A percentile compares a stretch with the other conserved stretches of the same genome.
Conservation (phyloP, 2,888 invertebrate species). For the Spisula solida region DNA sequence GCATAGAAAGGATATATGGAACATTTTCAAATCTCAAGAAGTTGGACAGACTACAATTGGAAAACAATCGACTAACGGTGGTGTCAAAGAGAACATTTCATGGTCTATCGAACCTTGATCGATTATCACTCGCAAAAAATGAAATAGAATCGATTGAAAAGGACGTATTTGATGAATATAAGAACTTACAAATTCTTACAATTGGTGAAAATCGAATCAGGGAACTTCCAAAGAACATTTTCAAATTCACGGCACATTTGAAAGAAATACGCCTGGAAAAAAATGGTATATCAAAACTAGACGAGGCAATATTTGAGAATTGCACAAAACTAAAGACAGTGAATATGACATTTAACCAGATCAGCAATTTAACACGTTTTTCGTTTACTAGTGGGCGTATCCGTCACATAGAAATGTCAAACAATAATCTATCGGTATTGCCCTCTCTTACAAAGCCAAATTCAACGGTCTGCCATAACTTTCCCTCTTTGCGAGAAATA, state of each 20-base stretch:
- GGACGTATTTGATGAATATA: slow-evolving; percentile 14
- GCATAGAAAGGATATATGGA: slow-evolving; percentile 11
- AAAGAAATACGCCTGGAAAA: neutral
- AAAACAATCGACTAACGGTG: slow-evolving; percentile 21
- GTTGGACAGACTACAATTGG: slow-evolving; percentile 1
- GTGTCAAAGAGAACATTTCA: slow-evolving; percentile 32
- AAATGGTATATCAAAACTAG: slow-evolving; percentile 10
- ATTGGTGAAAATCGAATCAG: slow-evolving; percentile 22
- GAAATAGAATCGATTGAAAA: slow-evolving; percentile 7
- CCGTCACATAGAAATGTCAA: slow-evolving; percentile 8
- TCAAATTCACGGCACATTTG: neutral
- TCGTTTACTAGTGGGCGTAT: neutral
- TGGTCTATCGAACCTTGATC: neutral
- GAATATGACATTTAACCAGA: slow-evolving; percentile 5
- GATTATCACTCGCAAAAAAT: slow-evolving; percentile 3
- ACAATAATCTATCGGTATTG: slow-evolving; percentile 1
- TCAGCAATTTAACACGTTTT: neutral
- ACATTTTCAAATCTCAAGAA: neutral
- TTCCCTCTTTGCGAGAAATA: neutral
- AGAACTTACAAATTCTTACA: neutral
- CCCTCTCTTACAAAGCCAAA: slow-evolving; percentile 29
- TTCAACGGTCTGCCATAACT: neutral
- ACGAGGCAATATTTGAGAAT: slow-evolving; percentile 26
- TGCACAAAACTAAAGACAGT: slow-evolving; percentile 15
- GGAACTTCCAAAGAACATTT: slow-evolving; percentile 10